Evolutionary conservation across 2,888 invertebrate genomes (phyloP).

Genomic region (Melanostoma scalare): DNA sequence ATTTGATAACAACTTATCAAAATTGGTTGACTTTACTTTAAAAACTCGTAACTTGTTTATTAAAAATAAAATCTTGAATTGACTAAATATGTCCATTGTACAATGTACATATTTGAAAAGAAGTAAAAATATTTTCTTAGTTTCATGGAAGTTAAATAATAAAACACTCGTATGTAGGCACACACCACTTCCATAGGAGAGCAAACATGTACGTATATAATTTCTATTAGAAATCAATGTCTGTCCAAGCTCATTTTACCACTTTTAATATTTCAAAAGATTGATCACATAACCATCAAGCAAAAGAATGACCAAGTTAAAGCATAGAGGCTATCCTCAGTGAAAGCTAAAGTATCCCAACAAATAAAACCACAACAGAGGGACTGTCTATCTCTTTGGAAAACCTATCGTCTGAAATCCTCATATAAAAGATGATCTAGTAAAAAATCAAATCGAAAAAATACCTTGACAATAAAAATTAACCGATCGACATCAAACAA

Average conservation of each 20-base stretch:
- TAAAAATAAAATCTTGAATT: no score
- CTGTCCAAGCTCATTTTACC: slow-evolving; percentile 28
- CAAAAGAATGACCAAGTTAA: slow-evolving; percentile 13
- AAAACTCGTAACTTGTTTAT: no score
- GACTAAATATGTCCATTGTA: no score
- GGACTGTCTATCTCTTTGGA: slow-evolving; percentile 35
- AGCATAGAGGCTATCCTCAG: no score
- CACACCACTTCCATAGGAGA: no score
- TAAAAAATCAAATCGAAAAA: slow-evolving; percentile 33
- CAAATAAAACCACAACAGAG: background rate
- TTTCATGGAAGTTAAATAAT: no score
- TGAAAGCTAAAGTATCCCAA: no score
- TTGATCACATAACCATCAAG: slow-evolving; percentile 33
- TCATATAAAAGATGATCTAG: slow-evolving; percentile 21
- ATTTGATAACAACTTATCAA: no score
- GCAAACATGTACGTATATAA: slow-evolving; percentile 44
- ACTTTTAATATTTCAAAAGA: slow-evolving; percentile 36
- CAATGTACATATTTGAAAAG: no score
- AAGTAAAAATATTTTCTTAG: no score
- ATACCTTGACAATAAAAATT: slow-evolving; percentile 45
- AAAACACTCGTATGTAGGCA: no score
- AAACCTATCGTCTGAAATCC: slow-evolving; percentile 52
- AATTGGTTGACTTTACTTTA: no score
- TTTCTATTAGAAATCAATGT: slow-evolving; percentile 50
- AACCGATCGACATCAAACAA: slow-evolving; percentile 38